Evolutionary conservation across 2,113 vertebrate genomes (phyloP).

Genomic region (Corythornis cristatus): DNA sequence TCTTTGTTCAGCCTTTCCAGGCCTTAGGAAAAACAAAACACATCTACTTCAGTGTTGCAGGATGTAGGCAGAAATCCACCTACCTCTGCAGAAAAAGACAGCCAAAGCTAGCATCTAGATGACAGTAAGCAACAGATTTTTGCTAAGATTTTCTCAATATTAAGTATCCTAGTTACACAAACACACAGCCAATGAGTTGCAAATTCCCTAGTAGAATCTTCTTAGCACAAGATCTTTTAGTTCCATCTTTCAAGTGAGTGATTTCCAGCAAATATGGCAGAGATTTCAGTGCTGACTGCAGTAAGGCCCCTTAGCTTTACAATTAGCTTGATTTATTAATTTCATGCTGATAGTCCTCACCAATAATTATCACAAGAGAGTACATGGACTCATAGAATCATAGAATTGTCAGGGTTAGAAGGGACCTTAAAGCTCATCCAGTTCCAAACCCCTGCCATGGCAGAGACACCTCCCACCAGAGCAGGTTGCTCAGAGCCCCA

Average conservation of each 20-base stretch:
- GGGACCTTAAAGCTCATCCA: no score
- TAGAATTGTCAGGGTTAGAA: no score
- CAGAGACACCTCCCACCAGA: no score
- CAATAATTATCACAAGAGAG: not conserved
- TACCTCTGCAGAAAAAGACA: not conserved
- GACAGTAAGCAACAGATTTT: not conserved
- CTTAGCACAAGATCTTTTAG: not conserved
- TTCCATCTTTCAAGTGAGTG: not conserved
- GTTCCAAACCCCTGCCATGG: not conserved
- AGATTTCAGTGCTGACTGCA: slow-evolving; percentile 5
- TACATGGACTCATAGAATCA: not conserved
- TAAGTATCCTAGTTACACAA: not conserved
- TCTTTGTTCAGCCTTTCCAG: not conserved
- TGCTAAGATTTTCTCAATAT: slow-evolving; percentile 1
- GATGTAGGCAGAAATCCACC: not conserved
- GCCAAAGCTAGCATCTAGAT: not conserved
- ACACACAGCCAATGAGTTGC: not conserved
- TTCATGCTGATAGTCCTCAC: not conserved
- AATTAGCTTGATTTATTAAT: not conserved
- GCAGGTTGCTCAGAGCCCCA: no score
- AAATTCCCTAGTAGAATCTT: not conserved
- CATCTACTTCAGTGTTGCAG: not conserved
- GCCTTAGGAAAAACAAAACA: not conserved
- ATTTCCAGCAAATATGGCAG: not conserved
- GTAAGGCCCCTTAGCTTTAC: not conserved